A percentile compares a stretch with the other conserved stretches of the same genome.
phyloP scores from a whole-genome alignment of 2,888 invertebrate genomes.

The Ashinkailepas kermadecensis region DNA sequence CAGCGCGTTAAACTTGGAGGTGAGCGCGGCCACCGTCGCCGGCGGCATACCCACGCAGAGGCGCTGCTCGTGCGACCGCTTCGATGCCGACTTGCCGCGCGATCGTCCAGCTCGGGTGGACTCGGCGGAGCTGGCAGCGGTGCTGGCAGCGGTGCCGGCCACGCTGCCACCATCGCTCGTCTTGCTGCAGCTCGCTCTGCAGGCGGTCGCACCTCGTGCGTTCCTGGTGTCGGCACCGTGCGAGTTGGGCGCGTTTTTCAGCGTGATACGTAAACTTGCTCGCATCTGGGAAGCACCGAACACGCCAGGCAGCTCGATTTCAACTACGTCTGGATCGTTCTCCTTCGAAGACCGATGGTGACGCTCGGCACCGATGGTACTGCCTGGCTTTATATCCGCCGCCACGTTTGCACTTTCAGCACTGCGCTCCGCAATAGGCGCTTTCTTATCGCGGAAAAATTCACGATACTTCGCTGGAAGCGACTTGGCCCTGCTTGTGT shows the following conservation, averaged over 20 bases:
- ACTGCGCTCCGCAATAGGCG: background rate
- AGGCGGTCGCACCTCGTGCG: too few species aligned
- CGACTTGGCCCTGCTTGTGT: background rate
- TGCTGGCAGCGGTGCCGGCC: too few species aligned
- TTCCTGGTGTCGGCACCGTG: conserved; percentile 30
- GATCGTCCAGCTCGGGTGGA: conserved; percentile 24
- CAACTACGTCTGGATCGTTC: background rate
- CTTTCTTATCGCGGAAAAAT: background rate
- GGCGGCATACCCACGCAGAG: background rate
- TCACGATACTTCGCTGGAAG: background rate
- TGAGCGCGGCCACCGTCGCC: background rate
- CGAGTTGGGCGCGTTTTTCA: conserved; percentile 30
- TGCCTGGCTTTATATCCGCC: background rate
- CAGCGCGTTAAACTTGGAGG: conserved; percentile 2
- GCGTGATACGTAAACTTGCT: conserved; percentile 31
- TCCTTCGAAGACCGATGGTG: background rate
- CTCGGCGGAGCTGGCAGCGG: too few species aligned
- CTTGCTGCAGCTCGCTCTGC: too few species aligned
- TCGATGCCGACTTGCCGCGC: background rate
- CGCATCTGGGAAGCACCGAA: conserved; percentile 29
- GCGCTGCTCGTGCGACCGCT: background rate
- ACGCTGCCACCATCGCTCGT: too few species aligned
- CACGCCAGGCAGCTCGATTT: conserved; percentile 5
- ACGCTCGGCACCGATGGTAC: background rate
- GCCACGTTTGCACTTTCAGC: background rate